Base-by-base conservation (phyloP, 2,888 invertebrate genomes). In the Salticus scenicus region DNA sequence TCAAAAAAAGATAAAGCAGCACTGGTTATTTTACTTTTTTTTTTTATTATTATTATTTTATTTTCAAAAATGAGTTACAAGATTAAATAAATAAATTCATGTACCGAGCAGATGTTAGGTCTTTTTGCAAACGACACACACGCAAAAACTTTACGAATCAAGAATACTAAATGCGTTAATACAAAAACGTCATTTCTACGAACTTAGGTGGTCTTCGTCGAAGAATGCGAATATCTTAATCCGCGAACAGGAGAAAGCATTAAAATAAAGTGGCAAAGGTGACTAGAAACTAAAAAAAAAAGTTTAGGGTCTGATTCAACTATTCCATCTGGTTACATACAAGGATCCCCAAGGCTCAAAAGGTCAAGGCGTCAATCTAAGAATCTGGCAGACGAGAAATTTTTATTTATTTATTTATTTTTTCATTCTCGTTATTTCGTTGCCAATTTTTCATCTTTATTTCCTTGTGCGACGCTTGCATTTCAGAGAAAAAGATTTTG, bases 341-440 rank as follows among this genome's bases (percentile, higher is more conserved):
- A 30, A 37, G 17, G 57, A 57, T 57, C 24, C 57, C 24, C 20
- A 5, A 27, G 27, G 73, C 63, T 73, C 63, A 73, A 8, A 4
- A 31, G 73, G 73, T 73, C 73, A 73, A 63, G 73, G 73, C 63
- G 63, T 73, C 8, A 24, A 33, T 73, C 73, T 27, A 57, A 63
- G 27, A 57, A 73, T 37, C n/a, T n/a, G 37, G 28, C 41, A 73
- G 27, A 33, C 27, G 57, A 24, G 24, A 24, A 57, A 57, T 24
- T 8, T 24, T n/a, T n/a, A n/a, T n/a, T n/a, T n/a, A n/a, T n/a
- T n/a, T n/a, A n/a, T n/a, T n/a, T n/a, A n/a, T n/a, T n/a, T n/a
- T n/a, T 24, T 24, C 20, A 1, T 12, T 24, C 24, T 24, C 57
- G 5, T 57, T 17, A 8, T 12, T 12, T 7, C 57, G 37, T 37